Evolutionary conservation across 2,113 vertebrate genomes (phyloP).

Genomic region (Stegostoma tigrinum): DNA sequence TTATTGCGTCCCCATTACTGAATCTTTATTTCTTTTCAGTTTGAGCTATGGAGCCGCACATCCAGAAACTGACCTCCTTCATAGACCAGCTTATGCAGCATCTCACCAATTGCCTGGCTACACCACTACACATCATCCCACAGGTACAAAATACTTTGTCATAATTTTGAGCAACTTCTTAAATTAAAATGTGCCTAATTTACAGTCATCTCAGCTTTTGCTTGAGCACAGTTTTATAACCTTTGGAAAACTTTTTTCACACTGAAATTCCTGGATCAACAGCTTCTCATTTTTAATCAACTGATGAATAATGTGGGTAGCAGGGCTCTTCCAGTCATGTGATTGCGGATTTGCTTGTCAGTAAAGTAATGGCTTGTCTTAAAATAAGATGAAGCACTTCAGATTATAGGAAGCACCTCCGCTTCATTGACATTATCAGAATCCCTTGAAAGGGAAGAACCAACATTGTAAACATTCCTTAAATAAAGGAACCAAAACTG

Average conservation of each 20-base stretch:
- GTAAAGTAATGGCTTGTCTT: not conserved
- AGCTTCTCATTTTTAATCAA: not conserved
- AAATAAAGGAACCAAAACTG: too few relatives aligned
- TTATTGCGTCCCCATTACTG: not conserved
- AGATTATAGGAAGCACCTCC: not conserved
- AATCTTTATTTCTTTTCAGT: constrained; percentile 52
- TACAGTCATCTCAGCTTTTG: not conserved
- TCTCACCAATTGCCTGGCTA: constrained; percentile 83
- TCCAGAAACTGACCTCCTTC: constrained; percentile 83
- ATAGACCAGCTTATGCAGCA: constrained; percentile 78
- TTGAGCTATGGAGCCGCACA: constrained; percentile 87
- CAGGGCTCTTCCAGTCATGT: not conserved
- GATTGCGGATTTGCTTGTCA: not conserved
- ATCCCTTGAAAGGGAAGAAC: not conserved
- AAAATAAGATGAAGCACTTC: not conserved
- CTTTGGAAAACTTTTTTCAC: not conserved
- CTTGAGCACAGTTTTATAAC: not conserved
- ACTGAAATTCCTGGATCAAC: not conserved
- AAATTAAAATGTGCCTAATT: not conserved
- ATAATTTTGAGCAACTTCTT: not conserved
- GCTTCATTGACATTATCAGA: not conserved
- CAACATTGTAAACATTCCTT: not conserved
- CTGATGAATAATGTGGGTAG: not conserved
- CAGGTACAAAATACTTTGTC: constrained; percentile 59
- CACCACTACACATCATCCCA: constrained; percentile 71